Evolutionary conservation across 2,888 invertebrate species (phyloP), one percentile per base, ranked within the genome.

Genomic region (Proisotoma minuta): DNA sequence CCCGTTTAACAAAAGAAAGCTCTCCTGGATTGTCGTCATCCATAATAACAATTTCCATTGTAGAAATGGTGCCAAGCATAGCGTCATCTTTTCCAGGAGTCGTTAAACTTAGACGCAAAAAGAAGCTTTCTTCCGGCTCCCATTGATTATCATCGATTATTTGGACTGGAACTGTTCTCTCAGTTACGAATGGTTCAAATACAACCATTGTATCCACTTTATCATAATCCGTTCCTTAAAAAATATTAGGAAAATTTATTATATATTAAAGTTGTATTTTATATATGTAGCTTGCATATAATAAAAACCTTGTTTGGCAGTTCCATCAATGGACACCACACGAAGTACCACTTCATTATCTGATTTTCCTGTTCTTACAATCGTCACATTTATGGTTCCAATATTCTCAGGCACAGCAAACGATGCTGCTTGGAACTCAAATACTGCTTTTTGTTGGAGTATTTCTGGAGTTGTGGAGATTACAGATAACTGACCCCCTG

Each of bases 51-150:
- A 83, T 78, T 75, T 82, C 82, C 78, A 81, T 81, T 69, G 83
- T 81, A 49, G 80, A 77, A 40, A 78, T 78, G 23, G 78, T 76
- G 10, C 83, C 84, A 1, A 83, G 75, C 53, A 77, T 53, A 5
- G 28, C 1, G 72, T 70, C 24, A 69, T 70, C 4, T 63, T 57
- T 74, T 66, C 56, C 23, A 1, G 56, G 48, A 10, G 47, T 27
- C 0, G 27, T 4, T 2, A 68, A 15, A n/a, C 77, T 77, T 60
- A 84, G 72, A 71, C 82, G 81, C 26, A 83, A 78, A 75, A 82
- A 83, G 76, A 84, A 84, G 62, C 82, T 81, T 75, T 83, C 82
- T 72, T 83, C 82, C 0, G 82, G 81, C 74, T 83, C 82, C 82
- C 82, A 84, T 63, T 63, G 81, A 62, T 81, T 81, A 70, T 83